These are phyloP conservation scores for Siniperca chuatsi DNA, from an alignment of 2,113 vertebrate genomes.

Conservation along the genomic window DNA sequence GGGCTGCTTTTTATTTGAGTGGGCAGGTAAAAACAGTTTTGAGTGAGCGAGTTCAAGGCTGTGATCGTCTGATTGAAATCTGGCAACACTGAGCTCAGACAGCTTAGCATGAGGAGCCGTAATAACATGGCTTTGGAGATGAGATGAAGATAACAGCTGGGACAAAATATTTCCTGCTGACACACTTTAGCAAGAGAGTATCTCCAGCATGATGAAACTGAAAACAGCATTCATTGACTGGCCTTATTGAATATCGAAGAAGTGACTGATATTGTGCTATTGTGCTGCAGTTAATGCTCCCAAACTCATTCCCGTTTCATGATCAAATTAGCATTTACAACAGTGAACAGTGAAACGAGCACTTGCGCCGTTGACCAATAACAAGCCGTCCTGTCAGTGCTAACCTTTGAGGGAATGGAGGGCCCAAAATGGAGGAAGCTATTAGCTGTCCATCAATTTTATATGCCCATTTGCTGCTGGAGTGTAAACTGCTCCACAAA, in stretches of 20 bases:
- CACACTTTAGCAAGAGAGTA: not conserved
- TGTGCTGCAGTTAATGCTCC: not conserved
- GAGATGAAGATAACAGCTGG: slow-evolving; percentile 11
- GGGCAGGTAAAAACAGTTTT: slow-evolving; percentile 13
- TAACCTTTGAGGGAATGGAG: not conserved
- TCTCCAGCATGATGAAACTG: not conserved
- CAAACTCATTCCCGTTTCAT: too few relatives aligned
- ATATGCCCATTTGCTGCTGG: not conserved
- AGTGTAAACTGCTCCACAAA: not conserved
- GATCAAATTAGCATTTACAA: not conserved
- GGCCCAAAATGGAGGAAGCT: too few relatives aligned
- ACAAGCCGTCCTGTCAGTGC: not conserved
- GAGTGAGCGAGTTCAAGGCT: slow-evolving; percentile 12
- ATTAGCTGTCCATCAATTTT: too few relatives aligned
- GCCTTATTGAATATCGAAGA: not conserved
- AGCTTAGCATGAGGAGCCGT: not conserved
- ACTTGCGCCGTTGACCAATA: not conserved
- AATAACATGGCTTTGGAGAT: not conserved
- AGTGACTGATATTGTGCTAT: not conserved
- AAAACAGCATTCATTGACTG: not conserved
- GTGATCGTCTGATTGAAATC: slow-evolving; percentile 26
- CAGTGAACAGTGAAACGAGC: not conserved
- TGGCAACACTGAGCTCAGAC: not conserved
- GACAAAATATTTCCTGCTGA: not conserved
- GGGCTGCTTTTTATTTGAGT: not conserved